Evolutionary conservation across 2,797 vertebrate genomes (phyloP).

Genomic region (Arremon aurantiirostris): DNA sequence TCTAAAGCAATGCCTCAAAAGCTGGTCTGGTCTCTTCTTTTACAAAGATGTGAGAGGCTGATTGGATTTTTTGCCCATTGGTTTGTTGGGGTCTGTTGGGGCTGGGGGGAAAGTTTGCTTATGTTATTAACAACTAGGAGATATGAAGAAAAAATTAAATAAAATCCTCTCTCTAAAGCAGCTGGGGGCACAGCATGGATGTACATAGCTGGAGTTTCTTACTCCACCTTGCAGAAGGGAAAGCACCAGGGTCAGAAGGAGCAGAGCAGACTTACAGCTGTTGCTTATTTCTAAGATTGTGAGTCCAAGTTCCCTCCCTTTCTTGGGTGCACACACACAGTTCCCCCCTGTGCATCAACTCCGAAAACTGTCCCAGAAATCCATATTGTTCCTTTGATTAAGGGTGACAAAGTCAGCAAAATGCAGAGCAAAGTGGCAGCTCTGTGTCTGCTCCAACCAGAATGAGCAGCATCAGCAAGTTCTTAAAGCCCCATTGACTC

Average conservation of each 20-base stretch:
- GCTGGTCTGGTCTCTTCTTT: background rate
- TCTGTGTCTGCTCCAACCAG: background rate
- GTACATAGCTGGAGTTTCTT: background rate
- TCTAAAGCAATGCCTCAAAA: background rate
- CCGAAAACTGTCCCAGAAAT: background rate
- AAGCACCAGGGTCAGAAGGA: background rate
- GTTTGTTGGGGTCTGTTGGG: background rate
- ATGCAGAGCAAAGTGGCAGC: background rate
- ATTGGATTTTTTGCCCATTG: background rate
- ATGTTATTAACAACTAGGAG: background rate
- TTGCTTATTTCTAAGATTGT: background rate
- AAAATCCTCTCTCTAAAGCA: background rate
- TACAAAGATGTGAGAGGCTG: background rate
- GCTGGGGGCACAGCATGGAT: background rate
- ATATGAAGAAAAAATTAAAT: background rate
- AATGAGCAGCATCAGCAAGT: slow-evolving; percentile 18
- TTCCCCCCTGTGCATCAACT: background rate
- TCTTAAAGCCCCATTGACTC: background rate
- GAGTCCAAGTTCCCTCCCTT: background rate
- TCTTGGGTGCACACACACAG: too few species aligned
- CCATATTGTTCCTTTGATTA: background rate
- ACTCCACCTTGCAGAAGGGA: background rate
- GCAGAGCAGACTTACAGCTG: background rate
- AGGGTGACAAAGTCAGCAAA: background rate
- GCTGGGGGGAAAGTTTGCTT: fast-evolving